These are phyloP conservation scores for Coecobrya sp. DNA, from an alignment of 2,888 invertebrate genomes.

Conservation along the genomic window DNA sequence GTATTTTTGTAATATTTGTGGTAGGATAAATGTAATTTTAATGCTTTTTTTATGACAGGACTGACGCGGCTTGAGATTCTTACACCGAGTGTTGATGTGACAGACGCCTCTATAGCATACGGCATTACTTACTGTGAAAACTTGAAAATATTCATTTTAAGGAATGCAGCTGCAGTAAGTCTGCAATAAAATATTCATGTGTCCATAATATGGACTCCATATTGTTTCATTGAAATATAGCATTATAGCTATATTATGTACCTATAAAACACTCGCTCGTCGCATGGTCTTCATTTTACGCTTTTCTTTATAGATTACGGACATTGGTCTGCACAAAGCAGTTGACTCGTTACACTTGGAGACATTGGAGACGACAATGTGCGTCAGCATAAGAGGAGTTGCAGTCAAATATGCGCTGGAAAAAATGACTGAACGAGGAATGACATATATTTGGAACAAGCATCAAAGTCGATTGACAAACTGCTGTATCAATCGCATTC, in stretches of 20 bases:
- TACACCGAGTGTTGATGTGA: slow-evolving; percentile 61
- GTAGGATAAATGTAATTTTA: neutral
- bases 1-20: neutral
- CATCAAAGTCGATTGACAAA: slow-evolving; percentile 64
- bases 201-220: neutral
- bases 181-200: neutral
- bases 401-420: slow-evolving; percentile 70
- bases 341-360: slow-evolving; percentile 59
- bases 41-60: slow-evolving; percentile 54
- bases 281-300: too few relatives aligned
- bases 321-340: slow-evolving; percentile 55
- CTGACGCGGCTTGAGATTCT: slow-evolving; percentile 73
- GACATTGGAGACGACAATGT: slow-evolving; percentile 75
- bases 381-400: slow-evolving; percentile 66
- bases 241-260: too few relatives aligned
- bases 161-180: slow-evolving; percentile 67
- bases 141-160: slow-evolving; percentile 55
- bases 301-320: slow-evolving; percentile 58
- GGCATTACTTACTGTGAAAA: slow-evolving; percentile 71
- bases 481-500: slow-evolving; percentile 59
- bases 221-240: neutral
- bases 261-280: too few relatives aligned
- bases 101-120: slow-evolving; percentile 64
- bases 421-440: slow-evolving; percentile 67
- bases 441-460: slow-evolving; percentile 74